Conservation (phyloP, 2,797 vertebrate genomes). For the Eulemur mongoz region DNA sequence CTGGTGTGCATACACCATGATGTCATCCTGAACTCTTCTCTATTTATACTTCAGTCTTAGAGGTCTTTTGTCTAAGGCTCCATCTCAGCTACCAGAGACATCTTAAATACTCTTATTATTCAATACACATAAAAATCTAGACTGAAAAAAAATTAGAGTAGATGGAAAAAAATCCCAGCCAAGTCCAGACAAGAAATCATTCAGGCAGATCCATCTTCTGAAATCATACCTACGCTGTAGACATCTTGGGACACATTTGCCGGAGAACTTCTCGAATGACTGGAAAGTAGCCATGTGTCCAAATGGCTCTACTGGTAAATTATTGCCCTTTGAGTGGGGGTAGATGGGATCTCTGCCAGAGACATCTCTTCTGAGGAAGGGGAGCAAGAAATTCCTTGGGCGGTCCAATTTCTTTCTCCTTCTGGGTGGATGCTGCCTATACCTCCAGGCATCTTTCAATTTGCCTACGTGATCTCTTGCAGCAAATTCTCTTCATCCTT, state of each 20-base stretch:
- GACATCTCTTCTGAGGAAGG: neutral
- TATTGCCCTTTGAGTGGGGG: neutral
- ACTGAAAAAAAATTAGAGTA: slow-evolving; percentile 68
- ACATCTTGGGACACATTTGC: slow-evolving; percentile 13
- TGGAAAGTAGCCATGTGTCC: neutral
- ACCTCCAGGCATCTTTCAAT: neutral
- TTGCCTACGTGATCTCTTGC: neutral
- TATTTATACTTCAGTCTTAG: slow-evolving; percentile 85
- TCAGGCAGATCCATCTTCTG: slow-evolving; percentile 70
- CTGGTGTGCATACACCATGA: slow-evolving; percentile 87
- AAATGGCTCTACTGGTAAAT: neutral
- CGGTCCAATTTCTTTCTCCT: neutral
- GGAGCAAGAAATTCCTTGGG: neutral
- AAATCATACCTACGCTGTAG: slow-evolving; percentile 39
- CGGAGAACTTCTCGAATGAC: slow-evolving; percentile 12
- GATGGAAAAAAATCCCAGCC: slow-evolving; percentile 65
- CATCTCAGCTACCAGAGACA: slow-evolving; percentile 80
- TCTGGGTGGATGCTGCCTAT: neutral
- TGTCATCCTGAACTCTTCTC: slow-evolving; percentile 85
- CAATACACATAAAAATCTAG: slow-evolving; percentile 73
- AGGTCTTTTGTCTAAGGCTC: slow-evolving; percentile 83
- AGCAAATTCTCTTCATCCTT: neutral
- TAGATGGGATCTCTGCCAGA: neutral
- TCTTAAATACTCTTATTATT: slow-evolving; percentile 73
- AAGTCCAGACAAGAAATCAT: slow-evolving; percentile 72